These are phyloP conservation scores for Neomorphus geoffroyi DNA, from an alignment of 2,797 vertebrate species.

Conservation along the genomic window DNA sequence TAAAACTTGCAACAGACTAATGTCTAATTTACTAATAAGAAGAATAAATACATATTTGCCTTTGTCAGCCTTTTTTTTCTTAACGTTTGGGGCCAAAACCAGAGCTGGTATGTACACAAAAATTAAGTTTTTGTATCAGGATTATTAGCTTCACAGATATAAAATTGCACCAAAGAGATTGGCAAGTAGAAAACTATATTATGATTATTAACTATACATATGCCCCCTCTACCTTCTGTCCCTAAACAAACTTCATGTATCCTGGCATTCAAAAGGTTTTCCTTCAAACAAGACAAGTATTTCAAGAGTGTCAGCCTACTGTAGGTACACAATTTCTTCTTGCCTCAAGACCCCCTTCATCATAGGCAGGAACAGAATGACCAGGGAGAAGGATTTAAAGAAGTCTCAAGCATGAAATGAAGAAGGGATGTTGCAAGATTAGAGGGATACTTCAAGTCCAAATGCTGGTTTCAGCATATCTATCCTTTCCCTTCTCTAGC, in stretches of 20 bases:
- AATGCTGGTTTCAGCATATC: not conserved
- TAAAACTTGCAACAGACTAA: not conserved
- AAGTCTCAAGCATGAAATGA: fast-evolving
- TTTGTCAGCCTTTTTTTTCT: not conserved
- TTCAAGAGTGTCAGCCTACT: not conserved
- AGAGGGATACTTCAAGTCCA: not conserved
- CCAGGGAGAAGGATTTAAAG: not conserved
- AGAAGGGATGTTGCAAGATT: not conserved
- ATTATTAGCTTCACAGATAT: not conserved
- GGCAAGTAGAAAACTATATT: not conserved
- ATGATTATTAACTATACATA: not conserved
- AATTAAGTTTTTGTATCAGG: not conserved
- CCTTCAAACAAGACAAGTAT: not conserved
- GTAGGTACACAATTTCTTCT: not conserved
- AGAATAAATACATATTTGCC: not conserved
- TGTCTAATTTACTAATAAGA: not conserved
- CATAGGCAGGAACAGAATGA: not conserved
- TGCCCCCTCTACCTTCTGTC: not conserved
- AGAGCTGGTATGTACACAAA: not conserved
- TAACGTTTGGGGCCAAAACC: not conserved
- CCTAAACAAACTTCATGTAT: not conserved
- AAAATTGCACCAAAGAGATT: not conserved
- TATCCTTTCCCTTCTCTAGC: not conserved
- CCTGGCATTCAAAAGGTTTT: not conserved
- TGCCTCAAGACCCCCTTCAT: not conserved